phyloP scores from a whole-genome alignment of 2,888 invertebrate genomes.

The Polymixis lichenea region DNA sequence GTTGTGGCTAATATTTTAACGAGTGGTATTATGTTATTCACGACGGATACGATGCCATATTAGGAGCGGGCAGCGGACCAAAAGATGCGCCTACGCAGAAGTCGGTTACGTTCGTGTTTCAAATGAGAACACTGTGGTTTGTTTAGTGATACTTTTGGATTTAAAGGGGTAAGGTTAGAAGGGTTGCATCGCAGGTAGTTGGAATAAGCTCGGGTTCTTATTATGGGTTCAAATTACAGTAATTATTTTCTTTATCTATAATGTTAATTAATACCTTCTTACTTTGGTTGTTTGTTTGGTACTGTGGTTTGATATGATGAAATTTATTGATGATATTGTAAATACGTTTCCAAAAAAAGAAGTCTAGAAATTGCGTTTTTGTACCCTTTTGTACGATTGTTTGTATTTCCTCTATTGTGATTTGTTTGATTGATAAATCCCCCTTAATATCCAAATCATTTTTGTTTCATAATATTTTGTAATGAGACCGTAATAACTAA shows the following conservation, averaged over 20 bases:
- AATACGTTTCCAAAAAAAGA: too few relatives aligned
- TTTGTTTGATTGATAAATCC: background rate
- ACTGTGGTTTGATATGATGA: background rate
- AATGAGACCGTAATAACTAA: background rate
- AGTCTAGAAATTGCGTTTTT: too few relatives aligned
- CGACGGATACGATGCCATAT: conserved; percentile 70
- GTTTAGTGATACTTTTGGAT: conserved; percentile 14
- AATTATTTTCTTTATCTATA: too few relatives aligned
- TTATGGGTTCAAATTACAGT: background rate
- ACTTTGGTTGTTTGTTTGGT: background rate
- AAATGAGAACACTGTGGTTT: conserved; percentile 39
- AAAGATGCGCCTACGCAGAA: conserved; percentile 73
- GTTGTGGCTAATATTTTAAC: conserved; percentile 59
- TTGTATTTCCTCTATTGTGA: background rate
- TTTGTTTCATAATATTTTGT: background rate
- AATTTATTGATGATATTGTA: background rate
- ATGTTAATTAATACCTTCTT: background rate
- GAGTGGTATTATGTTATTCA: conserved; percentile 72
- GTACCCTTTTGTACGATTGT: background rate
- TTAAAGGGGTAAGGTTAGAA: background rate
- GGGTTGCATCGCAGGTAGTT: background rate
- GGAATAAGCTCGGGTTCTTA: background rate
- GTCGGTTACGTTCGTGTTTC: conserved; percentile 67
- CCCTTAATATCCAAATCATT: background rate
- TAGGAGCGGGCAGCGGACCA: conserved; percentile 66